phyloP scores from a whole-genome alignment of 2,888 invertebrate species.

The Prenolepis imparis region DNA sequence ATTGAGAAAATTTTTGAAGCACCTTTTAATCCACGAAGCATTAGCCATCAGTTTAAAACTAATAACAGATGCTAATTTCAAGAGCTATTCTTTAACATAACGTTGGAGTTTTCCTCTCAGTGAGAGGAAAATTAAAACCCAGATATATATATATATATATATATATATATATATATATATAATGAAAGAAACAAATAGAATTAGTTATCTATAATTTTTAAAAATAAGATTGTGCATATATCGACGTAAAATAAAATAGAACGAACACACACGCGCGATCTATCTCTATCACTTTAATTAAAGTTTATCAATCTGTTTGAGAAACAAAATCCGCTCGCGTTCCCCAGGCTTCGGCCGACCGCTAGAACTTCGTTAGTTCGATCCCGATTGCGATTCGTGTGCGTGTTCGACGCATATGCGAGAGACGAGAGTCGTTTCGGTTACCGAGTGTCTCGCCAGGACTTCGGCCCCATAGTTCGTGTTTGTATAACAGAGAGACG shows the following conservation, averaged over 20 bases:
- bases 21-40: slow-evolving; percentile 3
- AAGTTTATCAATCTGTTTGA: background rate
- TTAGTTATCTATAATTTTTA: slow-evolving; percentile 4
- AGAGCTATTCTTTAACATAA: slow-evolving; percentile 4
- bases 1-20: slow-evolving; percentile 29
- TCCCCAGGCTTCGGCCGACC: background rate
- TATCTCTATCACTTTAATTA: background rate
- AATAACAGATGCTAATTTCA: slow-evolving; percentile 26
- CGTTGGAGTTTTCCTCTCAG: slow-evolving; percentile 5
- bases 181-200: slow-evolving; percentile 7
- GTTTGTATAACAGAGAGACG: slow-evolving; percentile 29
- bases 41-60: background rate
- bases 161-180: too few relatives aligned
- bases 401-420: background rate
- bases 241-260: background rate
- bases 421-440: background rate
- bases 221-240: slow-evolving; percentile 8
- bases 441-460: background rate
- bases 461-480: slow-evolving; percentile 14
- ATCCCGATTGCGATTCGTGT: background rate
- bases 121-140: slow-evolving; percentile 11
- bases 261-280: background rate
- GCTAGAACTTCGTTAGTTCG: background rate
- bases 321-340: background rate
- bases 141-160: too few relatives aligned